phyloP scores from a whole-genome alignment of 1,140 invertebrate species.

The Holcopasites calliopsidis region DNA sequence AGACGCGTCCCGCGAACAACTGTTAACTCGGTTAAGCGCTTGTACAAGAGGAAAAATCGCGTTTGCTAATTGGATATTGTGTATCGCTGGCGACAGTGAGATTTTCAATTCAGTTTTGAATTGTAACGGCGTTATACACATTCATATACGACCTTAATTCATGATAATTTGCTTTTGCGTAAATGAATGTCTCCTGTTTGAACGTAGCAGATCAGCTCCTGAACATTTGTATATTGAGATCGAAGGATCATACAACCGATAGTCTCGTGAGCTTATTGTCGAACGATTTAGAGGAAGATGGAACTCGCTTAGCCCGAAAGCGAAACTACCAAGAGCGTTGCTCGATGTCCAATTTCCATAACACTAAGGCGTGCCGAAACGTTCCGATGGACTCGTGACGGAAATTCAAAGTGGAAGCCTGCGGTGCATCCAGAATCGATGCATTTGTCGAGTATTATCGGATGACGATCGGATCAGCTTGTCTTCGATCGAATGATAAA shows the following conservation, averaged over 20 bases:
- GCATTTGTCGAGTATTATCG: background rate
- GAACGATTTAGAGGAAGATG: background rate
- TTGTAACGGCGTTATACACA: too few relatives aligned
- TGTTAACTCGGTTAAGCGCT: background rate
- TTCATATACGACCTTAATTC: too few relatives aligned
- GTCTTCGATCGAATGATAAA: background rate
- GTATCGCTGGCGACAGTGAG: background rate
- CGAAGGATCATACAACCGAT: too few relatives aligned
- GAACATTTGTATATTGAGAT: too few relatives aligned
- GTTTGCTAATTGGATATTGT: background rate
- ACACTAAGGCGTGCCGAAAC: background rate
- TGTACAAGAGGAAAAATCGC: background rate
- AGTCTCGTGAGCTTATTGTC: background rate
- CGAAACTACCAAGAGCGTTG: background rate
- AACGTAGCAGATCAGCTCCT: too few relatives aligned
- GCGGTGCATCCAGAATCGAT: background rate
- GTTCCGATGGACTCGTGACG: background rate
- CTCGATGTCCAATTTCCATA: constrained; percentile 7
- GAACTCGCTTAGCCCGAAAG: background rate
- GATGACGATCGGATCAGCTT: background rate
- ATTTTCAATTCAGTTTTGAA: too few relatives aligned
- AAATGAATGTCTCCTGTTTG: too few relatives aligned
- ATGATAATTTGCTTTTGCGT: too few relatives aligned
- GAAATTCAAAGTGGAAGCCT: constrained; percentile 5
- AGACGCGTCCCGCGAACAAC: constrained; percentile 8